Evolutionary conservation across 2,113 vertebrate genomes (phyloP).

Genomic region (Grallaria varia): DNA sequence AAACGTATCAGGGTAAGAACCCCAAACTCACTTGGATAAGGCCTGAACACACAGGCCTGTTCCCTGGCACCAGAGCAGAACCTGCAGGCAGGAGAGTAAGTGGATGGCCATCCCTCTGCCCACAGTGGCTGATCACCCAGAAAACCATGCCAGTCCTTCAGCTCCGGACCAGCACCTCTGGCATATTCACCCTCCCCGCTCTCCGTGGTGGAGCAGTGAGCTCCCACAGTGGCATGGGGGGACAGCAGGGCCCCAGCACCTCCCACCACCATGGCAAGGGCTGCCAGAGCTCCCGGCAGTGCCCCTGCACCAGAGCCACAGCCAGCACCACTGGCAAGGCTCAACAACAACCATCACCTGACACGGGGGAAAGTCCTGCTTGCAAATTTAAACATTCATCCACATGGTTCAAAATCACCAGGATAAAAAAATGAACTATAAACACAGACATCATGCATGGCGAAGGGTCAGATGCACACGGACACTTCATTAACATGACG

Average conservation of each 20-base stretch:
- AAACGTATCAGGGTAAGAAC: neutral
- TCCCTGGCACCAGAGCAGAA: fast-evolving
- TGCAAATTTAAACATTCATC: neutral
- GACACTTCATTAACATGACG: neutral
- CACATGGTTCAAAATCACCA: neutral
- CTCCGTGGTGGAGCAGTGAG: neutral
- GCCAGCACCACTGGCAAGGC: neutral
- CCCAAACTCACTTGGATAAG: neutral
- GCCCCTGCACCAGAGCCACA: neutral
- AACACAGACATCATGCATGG: fast-evolving
- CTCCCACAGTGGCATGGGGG: fast-evolving
- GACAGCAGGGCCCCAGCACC: neutral
- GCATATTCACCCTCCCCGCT: fast-evolving
- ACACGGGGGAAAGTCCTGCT: neutral
- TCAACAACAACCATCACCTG: neutral
- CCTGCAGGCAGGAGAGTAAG: neutral
- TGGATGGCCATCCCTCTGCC: neutral
- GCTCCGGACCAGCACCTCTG: neutral
- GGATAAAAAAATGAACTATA: neutral
- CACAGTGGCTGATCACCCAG: fast-evolving
- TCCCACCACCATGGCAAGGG: neutral
- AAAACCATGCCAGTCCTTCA: fast-evolving
- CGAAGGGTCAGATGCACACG: neutral
- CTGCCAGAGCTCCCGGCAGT: neutral
- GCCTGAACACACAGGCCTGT: neutral